Evolutionary conservation across 1,140 invertebrate species (phyloP).

Genomic region (Chelonus insularis): DNA sequence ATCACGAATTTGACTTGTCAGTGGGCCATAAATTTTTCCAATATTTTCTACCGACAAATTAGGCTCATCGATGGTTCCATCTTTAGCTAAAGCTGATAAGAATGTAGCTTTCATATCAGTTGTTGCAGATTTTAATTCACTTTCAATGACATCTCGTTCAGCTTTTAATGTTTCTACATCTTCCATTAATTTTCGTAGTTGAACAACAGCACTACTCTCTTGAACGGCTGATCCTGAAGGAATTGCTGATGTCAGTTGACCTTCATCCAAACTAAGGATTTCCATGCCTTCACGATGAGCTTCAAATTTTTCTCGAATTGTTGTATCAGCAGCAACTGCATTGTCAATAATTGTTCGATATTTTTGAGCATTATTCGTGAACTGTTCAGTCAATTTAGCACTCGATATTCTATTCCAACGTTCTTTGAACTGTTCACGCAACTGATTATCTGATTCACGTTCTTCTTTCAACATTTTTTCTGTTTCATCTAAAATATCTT

Average conservation of each 20-base stretch:
- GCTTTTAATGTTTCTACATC: conserved; percentile 85
- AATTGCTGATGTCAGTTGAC: conserved; percentile 66
- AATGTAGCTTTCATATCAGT: conserved; percentile 87
- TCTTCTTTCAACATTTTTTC: conserved; percentile 90
- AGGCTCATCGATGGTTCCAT: conserved; percentile 87
- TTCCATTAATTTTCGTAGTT: conserved; percentile 81
- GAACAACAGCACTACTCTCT: conserved; percentile 66
- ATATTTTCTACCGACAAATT: conserved; percentile 76
- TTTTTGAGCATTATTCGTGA: conserved; percentile 83
- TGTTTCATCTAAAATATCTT: conserved; percentile 93
- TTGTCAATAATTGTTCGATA: conserved; percentile 92
- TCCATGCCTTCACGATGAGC: conserved; percentile 79
- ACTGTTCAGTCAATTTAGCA: conserved; percentile 84
- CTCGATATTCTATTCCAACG: conserved; percentile 91
- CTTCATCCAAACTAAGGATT: conserved; percentile 76
- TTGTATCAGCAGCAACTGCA: conserved; percentile 77
- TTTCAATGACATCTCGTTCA: conserved; percentile 87
- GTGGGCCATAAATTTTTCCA: conserved; percentile 76
- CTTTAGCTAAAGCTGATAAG: conserved; percentile 75
- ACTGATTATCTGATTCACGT: conserved; percentile 83
- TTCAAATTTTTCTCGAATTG: conserved; percentile 87
- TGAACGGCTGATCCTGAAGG: conserved; percentile 64
- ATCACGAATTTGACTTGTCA: conserved; percentile 80
- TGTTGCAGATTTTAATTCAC: conserved; percentile 80
- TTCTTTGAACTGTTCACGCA: conserved; percentile 87